These are phyloP conservation scores for Gallinago jamesoni DNA, from an alignment of 2,113 vertebrate species.

Conservation along the genomic window DNA sequence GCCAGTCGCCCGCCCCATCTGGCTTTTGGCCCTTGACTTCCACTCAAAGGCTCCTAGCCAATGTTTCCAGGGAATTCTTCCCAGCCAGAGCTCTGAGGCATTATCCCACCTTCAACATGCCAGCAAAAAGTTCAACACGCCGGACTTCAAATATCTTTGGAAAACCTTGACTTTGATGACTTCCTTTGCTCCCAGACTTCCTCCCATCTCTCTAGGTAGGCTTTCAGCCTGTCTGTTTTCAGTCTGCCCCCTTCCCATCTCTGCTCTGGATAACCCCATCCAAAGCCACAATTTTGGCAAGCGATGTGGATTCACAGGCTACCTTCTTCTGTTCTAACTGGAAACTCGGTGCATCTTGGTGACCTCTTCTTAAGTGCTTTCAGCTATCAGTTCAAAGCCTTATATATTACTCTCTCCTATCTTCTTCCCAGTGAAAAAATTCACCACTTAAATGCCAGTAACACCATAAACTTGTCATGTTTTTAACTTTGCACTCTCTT, in stretches of 20 bases:
- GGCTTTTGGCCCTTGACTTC: background rate
- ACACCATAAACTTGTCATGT: background rate
- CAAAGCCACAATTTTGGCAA: background rate
- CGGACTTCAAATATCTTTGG: background rate
- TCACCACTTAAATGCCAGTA: background rate
- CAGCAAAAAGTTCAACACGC: background rate
- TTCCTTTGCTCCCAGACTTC: background rate
- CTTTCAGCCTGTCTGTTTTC: background rate
- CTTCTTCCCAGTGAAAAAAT: background rate
- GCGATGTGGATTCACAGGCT: background rate
- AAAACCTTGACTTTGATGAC: background rate
- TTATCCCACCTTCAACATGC: background rate
- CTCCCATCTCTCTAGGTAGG: background rate
- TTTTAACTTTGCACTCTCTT: background rate
- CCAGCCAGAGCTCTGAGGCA: background rate
- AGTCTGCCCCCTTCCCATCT: background rate
- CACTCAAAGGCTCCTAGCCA: background rate
- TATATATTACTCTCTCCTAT: background rate
- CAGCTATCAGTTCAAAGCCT: background rate
- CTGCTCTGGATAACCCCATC: background rate
- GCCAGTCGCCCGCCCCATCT: rapidly evolving
- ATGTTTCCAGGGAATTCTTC: background rate
- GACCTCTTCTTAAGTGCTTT: background rate
- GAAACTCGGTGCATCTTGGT: background rate
- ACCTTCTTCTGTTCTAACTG: background rate